phyloP scores from a whole-genome alignment of 1,140 invertebrate species.

The Callitettix versicolor region DNA sequence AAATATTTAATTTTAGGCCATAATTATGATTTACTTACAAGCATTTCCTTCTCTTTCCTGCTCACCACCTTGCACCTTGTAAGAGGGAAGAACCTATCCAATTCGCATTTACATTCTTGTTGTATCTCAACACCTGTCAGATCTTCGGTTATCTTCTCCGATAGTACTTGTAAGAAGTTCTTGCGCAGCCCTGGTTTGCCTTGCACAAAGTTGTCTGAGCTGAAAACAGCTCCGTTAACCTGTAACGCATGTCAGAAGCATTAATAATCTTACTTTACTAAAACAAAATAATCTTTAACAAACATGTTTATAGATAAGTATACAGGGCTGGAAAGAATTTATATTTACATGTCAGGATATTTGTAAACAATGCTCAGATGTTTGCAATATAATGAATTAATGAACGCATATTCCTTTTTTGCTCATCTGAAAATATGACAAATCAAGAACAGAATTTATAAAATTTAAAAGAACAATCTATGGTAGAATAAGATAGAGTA shows the following conservation, averaged over 20 bases:
- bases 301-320: too few species aligned
- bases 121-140: slow-evolving; percentile 34
- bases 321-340: too few species aligned
- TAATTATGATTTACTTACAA: neutral
- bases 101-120: slow-evolving; percentile 41
- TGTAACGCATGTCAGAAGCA: slow-evolving; percentile 29
- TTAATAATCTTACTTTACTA: neutral
- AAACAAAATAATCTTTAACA: neutral
- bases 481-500: too few species aligned
- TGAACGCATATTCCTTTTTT: too few species aligned
- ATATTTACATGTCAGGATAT: too few species aligned
- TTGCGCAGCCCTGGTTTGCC: slow-evolving; percentile 42
- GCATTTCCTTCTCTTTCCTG: slow-evolving; percentile 2
- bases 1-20: too few species aligned
- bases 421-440: too few species aligned
- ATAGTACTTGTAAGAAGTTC: slow-evolving; percentile 41
- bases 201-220: slow-evolving; percentile 39
- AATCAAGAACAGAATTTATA: too few species aligned
- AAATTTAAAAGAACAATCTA: too few species aligned
- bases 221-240: slow-evolving; percentile 44
- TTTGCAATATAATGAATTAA: too few species aligned
- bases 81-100: slow-evolving; percentile 25
- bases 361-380: too few species aligned
- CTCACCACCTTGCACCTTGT: slow-evolving; percentile 1
- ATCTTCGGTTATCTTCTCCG: slow-evolving; percentile 36